phyloP scores from a whole-genome alignment of 2,888 invertebrate genomes.

The Hermaeophaga mercurialis region DNA sequence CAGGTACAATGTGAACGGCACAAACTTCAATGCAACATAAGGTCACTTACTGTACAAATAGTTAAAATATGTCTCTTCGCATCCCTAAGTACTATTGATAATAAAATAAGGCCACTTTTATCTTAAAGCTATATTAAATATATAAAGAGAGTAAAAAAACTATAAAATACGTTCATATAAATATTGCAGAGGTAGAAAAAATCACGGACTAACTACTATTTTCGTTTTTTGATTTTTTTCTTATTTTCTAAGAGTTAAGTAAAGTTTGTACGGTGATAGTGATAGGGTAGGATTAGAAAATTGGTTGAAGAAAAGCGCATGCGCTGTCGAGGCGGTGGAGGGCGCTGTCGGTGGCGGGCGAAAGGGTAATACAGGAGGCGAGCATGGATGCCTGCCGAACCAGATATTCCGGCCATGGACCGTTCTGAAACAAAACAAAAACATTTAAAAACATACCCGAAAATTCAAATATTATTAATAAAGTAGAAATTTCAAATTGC shows the following conservation, averaged over 20 bases:
- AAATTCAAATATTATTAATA: no score
- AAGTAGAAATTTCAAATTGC: no score
- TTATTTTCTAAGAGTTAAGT: conserved; percentile 16
- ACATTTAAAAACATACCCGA: not conserved
- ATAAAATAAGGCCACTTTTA: conserved; percentile 47
- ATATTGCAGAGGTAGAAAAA: conserved; percentile 48
- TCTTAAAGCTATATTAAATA: conserved; percentile 35
- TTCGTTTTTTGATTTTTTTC: conserved; percentile 13
- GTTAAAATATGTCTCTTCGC: conserved; percentile 5
- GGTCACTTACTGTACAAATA: conserved; percentile 44
- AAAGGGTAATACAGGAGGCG: conserved; percentile 56
- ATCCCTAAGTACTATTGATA: conserved; percentile 39
- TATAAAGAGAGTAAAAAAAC: conserved; percentile 35
- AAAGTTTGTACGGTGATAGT: conserved; percentile 23
- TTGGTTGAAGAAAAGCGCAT: conserved; percentile 55
- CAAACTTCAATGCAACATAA: conserved; percentile 43
- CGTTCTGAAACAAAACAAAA: conserved; percentile 48
- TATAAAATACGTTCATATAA: conserved; percentile 43
- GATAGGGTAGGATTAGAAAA: conserved; percentile 25
- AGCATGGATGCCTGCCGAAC: conserved; percentile 52
- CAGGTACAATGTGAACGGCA: conserved; percentile 42
- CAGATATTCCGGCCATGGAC: conserved; percentile 55
- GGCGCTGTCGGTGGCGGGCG: conserved; percentile 59
- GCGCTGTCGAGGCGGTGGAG: conserved; percentile 59
- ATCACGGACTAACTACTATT: conserved; percentile 23